phyloP scores from a whole-genome alignment of 2,888 invertebrate genomes.

The Copidosoma aretas region DNA sequence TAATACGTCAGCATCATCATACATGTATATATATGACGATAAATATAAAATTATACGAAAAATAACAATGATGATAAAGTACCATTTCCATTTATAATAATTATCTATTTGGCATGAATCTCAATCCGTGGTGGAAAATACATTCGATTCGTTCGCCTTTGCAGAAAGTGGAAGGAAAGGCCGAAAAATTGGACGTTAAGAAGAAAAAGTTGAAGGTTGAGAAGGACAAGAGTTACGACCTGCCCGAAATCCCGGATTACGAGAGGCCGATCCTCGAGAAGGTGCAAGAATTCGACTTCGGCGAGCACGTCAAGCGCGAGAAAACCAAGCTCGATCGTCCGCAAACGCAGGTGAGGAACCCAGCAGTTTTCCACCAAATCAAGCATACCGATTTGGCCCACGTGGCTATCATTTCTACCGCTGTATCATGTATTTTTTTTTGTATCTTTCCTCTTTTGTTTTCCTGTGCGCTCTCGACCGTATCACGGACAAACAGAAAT shows the following conservation, averaged over 20 bases:
- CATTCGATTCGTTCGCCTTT: neutral
- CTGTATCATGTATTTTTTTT: neutral
- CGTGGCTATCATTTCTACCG: no score
- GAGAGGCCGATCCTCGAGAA: slow-evolving; percentile 76
- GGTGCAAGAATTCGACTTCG: slow-evolving; percentile 58
- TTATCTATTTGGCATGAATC: no score
- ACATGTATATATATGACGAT: no score
- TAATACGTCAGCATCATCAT: no score
- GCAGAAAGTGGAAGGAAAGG: slow-evolving; percentile 57
- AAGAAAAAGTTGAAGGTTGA: slow-evolving; percentile 54
- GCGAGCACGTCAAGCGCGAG: slow-evolving; percentile 54
- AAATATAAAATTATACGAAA: no score
- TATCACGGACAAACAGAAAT: slow-evolving; percentile 49
- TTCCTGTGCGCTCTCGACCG: neutral
- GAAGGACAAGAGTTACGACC: slow-evolving; percentile 57
- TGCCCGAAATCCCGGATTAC: slow-evolving; percentile 69
- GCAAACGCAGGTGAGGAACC: slow-evolving; percentile 51
- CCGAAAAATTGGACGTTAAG: slow-evolving; percentile 55
- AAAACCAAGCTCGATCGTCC: slow-evolving; percentile 60
- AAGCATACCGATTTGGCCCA: no score
- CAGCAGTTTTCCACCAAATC: no score
- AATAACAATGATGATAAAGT: no score
- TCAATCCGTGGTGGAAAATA: no score
- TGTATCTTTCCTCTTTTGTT: neutral
- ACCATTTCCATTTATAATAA: no score